Evolutionary conservation across 2,888 invertebrate genomes (phyloP).

Genomic region (Emesis castigata): DNA sequence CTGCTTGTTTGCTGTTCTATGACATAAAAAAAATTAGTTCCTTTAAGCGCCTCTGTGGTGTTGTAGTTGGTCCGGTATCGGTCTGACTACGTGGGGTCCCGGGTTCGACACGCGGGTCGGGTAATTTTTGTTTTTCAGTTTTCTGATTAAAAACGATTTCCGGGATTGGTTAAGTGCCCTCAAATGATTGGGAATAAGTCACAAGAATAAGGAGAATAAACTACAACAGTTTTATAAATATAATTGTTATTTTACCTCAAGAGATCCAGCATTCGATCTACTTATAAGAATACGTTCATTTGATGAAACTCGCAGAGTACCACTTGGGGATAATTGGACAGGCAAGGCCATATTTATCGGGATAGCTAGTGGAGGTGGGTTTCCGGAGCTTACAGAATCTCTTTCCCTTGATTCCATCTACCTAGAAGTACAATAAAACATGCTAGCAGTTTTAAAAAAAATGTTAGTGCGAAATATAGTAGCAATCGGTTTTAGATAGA

Average conservation of each 20-base stretch:
- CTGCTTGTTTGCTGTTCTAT: no score
- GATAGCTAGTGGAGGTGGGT: not conserved
- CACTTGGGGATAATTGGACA: not conserved
- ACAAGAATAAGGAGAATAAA: not conserved
- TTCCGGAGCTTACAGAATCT: not conserved
- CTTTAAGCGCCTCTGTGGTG: no score
- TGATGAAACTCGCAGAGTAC: not conserved
- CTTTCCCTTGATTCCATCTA: not conserved
- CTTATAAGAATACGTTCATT: not conserved
- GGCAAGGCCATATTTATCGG: not conserved
- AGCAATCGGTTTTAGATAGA: not conserved
- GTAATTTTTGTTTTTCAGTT: not conserved
- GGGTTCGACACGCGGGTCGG: no score
- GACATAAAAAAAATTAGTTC: no score
- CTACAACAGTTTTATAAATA: not conserved
- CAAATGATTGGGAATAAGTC: not conserved
- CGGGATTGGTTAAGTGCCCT: no score
- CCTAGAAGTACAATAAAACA: not conserved
- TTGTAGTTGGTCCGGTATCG: no score
- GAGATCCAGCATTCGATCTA: not conserved
- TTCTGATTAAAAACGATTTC: no score
- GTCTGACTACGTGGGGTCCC: no score
- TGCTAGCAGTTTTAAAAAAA: not conserved
- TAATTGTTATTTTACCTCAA: not conserved
- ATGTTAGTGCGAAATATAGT: not conserved